Base-by-base conservation (phyloP, 1,140 invertebrate species). In the Lepidotrigona ventralis region DNA sequence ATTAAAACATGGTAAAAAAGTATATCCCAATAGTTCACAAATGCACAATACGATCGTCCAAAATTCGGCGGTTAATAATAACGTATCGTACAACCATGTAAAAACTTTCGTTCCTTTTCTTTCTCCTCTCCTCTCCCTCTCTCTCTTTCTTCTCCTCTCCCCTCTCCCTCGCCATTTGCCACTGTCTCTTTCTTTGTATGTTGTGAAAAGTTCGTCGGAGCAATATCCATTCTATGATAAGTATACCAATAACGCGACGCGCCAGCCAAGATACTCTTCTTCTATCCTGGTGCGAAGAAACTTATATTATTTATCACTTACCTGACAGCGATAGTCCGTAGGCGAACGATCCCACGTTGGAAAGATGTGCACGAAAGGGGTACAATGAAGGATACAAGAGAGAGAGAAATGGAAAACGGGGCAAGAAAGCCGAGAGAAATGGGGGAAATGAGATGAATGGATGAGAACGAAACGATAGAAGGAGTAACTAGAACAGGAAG, bases 281-380 rank as follows among this genome's bases (percentile, higher is more conserved):
- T 74, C 56, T 72, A 69, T 89, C 69, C 70, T 76, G 70, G 78
- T 85, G 88, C 83, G 85, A 85, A 91, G 86, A 79, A 90, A 89
- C 88, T 91, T 90, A 87, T 90, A 90, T 92, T 90, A 91, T 92
- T 92, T 90, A 91, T 92, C 92, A 92, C 92, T 92, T 91, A 93
- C 92, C 91, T 92, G 92, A 88, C 81, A 86, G 82, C 82, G 84
- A 78, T 86, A 89, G 83, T 92, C 89, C 85, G 87, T 88, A 66
- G 88, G 81, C 75, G 85, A 85, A 83, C 81, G 87, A 84, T 91
- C 88, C 88, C 81, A 86, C 90, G 89, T 90, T 74, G 90, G 85
- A 78, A 85, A 81, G 70, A 73, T 66, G 85, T 58, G 39, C 72
- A 58, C 26, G 12, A 51, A 81, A 75, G 77, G 79, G 29, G 71